Evolutionary conservation across 30 jellyfish, hydroid and myxozoan genomes (phyloP).

Genomic region (Aurelia aurita complex sp. Pacific): DNA sequence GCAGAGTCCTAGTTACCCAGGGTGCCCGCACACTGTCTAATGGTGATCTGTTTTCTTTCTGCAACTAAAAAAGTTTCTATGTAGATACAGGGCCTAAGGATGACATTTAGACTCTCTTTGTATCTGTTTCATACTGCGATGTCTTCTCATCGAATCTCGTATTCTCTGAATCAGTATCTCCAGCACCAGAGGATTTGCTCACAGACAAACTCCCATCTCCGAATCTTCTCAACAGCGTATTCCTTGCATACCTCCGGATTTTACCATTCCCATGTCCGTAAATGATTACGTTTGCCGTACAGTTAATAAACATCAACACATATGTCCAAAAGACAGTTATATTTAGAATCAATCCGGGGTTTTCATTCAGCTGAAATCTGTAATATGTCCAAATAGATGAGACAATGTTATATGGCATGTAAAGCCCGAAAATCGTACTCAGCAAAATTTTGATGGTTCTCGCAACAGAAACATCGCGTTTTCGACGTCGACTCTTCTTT

Average conservation of each 20-base stretch:
- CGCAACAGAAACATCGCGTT: slow-evolving; percentile 58
- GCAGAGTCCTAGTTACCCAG: too few species aligned
- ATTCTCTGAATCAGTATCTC: slow-evolving; percentile 20
- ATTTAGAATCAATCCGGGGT: slow-evolving; percentile 32
- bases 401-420: slow-evolving; percentile 57
- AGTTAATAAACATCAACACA: slow-evolving; percentile 46
- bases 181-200: slow-evolving; percentile 5
- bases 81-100: too few species aligned
- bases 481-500: slow-evolving; percentile 56
- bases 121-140: not conserved
- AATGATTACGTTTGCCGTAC: slow-evolving; percentile 44
- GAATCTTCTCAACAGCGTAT: not conserved
- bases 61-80: too few species aligned
- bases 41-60: too few species aligned
- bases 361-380: slow-evolving; percentile 14
- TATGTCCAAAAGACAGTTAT: slow-evolving; percentile 59
- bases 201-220: not conserved
- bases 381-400: slow-evolving; percentile 49
- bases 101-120: too few species aligned
- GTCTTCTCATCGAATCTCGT: not conserved
- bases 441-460: slow-evolving; percentile 49
- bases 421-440: slow-evolving; percentile 48
- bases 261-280: slow-evolving; percentile 67
- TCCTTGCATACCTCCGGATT: slow-evolving; percentile 20
- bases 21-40: too few species aligned